Percentiles rank a stretch among this genome's conserved stretches.
These are phyloP conservation scores for Zoanthus solanderi DNA, from an alignment of 92 coral and sea anemone genomes.

Conservation along the genomic window DNA sequence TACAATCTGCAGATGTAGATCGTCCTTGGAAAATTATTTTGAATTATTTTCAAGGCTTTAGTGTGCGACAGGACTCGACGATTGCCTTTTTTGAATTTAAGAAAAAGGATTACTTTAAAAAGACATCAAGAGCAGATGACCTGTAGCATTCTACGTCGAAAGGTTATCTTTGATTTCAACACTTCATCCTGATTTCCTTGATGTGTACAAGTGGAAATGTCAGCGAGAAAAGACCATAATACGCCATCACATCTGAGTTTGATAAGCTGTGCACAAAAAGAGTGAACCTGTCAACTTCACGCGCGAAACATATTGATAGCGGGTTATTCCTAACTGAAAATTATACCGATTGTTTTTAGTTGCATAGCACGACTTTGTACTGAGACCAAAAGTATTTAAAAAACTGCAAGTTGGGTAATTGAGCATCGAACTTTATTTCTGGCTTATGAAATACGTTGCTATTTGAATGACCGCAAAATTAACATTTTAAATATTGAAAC, in stretches of 20 bases:
- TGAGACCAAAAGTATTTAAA: background rate
- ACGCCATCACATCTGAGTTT: background rate
- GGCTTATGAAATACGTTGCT: background rate
- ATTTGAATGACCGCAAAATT: constrained; percentile 30
- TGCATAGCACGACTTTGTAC: background rate
- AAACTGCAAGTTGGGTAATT: background rate
- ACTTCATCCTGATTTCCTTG: background rate
- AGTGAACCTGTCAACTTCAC: background rate
- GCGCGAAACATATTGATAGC: constrained; percentile 29
- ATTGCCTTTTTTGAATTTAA: background rate
- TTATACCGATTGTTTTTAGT: background rate
- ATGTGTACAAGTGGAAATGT: constrained; percentile 19
- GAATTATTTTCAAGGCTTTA: background rate
- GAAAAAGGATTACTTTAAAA: constrained; percentile 9
- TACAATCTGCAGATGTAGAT: background rate
- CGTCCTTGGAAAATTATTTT: background rate
- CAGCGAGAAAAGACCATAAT: background rate
- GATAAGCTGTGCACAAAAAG: background rate
- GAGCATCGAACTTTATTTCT: background rate
- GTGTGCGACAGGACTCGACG: background rate
- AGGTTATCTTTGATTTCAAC: constrained; percentile 35
- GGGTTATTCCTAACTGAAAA: background rate
- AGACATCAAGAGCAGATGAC: constrained; percentile 8
- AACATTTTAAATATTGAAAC: constrained; percentile 37
- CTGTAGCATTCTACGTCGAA: constrained; percentile 10